Conservation (phyloP, 2,113 vertebrate species). For the Hydrochoerus hydrochaeris region DNA sequence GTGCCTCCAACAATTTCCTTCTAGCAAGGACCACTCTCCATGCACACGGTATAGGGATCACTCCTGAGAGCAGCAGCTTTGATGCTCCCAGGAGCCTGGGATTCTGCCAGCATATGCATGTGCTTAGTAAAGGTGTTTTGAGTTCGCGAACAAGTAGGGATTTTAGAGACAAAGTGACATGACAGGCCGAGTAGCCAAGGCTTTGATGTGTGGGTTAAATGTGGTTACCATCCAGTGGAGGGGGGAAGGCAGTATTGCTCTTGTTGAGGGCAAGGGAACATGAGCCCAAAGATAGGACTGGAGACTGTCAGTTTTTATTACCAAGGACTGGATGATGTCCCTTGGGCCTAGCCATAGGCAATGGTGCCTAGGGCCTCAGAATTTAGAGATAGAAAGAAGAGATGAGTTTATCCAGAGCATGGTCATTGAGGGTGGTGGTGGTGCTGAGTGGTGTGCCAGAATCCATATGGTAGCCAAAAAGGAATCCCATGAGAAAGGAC, state of each 20-base stretch:
- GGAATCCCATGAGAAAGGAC: accelerated
- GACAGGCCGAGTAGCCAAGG: not conserved
- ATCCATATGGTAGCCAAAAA: not conserved
- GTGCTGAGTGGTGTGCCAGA: not conserved
- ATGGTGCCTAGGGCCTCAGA: not conserved
- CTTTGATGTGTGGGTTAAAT: not conserved
- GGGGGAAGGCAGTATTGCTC: not conserved
- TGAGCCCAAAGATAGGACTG: not conserved
- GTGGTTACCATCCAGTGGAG: not conserved
- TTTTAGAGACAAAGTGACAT: not conserved
- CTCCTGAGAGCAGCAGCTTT: not conserved
- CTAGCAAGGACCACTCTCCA: accelerated
- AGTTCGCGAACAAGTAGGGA: not conserved
- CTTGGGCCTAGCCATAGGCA: too few species aligned
- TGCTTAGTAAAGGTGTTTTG: not conserved
- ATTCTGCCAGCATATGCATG: not conserved
- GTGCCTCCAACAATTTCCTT: too few species aligned
- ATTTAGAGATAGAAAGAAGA: not conserved
- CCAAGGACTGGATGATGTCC: too few species aligned
- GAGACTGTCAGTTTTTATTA: not conserved
- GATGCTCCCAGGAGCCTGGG: not conserved
- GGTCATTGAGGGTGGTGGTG: not conserved
- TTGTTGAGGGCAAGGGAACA: not conserved
- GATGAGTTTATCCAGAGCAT: not conserved
- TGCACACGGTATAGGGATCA: too few species aligned